Conservation (phyloP, 2,113 vertebrate species). For the Ammodytes marinus region DNA sequence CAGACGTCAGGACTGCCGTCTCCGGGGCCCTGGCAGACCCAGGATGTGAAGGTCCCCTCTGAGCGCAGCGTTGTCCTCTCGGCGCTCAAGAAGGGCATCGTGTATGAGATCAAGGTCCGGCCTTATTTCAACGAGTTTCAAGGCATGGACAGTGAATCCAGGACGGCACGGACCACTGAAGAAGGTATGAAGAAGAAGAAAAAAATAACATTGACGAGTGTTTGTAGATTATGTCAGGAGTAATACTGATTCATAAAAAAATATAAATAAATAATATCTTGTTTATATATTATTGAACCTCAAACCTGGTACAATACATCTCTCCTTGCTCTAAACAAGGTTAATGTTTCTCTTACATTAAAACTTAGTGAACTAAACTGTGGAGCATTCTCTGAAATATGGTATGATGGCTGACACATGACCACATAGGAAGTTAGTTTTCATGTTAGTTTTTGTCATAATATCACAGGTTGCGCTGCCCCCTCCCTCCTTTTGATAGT, state of each 20-base stretch:
- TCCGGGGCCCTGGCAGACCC: conserved; percentile 90
- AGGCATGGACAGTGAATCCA: conserved; percentile 97
- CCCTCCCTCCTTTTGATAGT: conserved; percentile 20
- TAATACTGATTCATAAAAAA: not conserved
- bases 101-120: conserved; percentile 96
- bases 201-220: not conserved
- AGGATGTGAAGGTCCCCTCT: conserved; percentile 93
- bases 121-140: conserved; percentile 99
- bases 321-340: too few species aligned
- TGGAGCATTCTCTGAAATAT: not conserved
- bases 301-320: too few species aligned
- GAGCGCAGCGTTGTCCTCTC: conserved; percentile 91
- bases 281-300: too few species aligned
- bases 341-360: too few species aligned
- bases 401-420: conserved; percentile 36
- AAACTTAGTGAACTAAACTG: conserved; percentile 10
- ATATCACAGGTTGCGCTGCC: not conserved
- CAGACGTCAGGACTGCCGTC: conserved; percentile 91
- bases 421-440: conserved; percentile 18
- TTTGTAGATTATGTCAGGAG: conserved; percentile 12
- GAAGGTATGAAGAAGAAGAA: conserved; percentile 87
- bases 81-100: conserved; percentile 93
- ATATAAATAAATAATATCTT: too few species aligned
- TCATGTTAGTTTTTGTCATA: conserved; percentile 17
- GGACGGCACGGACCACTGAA: conserved; percentile 93